Conservation (phyloP, 2,113 vertebrate genomes). For the Pseudorasbora parva region DNA sequence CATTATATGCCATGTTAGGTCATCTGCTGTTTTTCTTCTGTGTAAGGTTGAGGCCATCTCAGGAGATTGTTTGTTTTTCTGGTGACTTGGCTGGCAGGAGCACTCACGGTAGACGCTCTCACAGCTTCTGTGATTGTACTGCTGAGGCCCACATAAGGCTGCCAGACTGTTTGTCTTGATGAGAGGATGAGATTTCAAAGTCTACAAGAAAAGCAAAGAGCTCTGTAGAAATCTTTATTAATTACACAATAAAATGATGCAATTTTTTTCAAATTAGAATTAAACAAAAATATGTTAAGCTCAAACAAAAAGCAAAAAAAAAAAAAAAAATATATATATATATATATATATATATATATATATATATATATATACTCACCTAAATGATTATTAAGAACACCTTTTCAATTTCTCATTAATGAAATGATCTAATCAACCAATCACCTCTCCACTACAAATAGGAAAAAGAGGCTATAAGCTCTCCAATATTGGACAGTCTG, state of each 20-base stretch:
- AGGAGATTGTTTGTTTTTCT: conserved; percentile 58
- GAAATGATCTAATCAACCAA: too few relatives aligned
- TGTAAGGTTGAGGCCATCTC: conserved; percentile 28
- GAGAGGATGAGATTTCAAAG: conserved; percentile 26
- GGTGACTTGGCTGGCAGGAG: conserved; percentile 55
- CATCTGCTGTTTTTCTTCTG: conserved; percentile 41
- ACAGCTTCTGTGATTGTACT: conserved; percentile 49
- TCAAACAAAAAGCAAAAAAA: too few relatives aligned
- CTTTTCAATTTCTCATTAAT: too few relatives aligned
- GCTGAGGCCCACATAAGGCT: conserved; percentile 48
- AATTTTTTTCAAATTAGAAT: neutral
- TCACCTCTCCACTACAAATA: too few relatives aligned
- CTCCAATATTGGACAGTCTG: too few relatives aligned
- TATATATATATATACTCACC: too few relatives aligned
- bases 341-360: too few relatives aligned
- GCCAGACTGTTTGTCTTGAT: conserved; percentile 43
- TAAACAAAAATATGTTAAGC: neutral
- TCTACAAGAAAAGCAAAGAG: neutral
- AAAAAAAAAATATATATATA: too few relatives aligned
- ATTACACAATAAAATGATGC: neutral
- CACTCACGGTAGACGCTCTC: conserved; percentile 43
- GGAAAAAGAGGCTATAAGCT: too few relatives aligned
- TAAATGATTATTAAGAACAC: too few relatives aligned
- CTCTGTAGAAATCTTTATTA: neutral
- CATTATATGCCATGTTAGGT: conserved; percentile 21